Conservation (phyloP, 64 coral and sea anemone species). For the Porites lutea region DNA sequence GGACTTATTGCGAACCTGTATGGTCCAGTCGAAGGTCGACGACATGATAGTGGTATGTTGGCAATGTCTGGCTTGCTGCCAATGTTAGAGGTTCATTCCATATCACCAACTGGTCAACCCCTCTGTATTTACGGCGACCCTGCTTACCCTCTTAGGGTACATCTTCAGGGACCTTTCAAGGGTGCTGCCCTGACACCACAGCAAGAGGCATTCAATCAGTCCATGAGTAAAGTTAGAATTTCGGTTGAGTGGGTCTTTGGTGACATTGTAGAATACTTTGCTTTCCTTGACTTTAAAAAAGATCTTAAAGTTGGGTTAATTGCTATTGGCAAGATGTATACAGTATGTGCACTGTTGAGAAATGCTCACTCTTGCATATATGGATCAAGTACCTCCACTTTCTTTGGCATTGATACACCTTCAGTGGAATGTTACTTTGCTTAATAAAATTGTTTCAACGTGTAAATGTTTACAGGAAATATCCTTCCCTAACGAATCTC, state of each 20-base stretch:
- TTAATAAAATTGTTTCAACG: neutral
- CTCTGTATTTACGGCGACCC: neutral
- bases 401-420: conserved; percentile 9
- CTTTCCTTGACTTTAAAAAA: neutral
- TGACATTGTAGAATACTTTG: neutral
- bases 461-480: too few relatives aligned
- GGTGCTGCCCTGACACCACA: neutral
- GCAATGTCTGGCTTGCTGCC: conserved; percentile 2
- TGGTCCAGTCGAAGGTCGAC: neutral
- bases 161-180: too few relatives aligned
- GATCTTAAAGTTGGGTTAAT: neutral
- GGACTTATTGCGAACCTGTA: conserved; percentile 18
- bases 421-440: neutral
- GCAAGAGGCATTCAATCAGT: neutral
- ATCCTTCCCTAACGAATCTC: too few relatives aligned
- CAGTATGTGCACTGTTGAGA: neutral
- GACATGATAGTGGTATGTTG: conserved; percentile 30
- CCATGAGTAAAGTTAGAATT: neutral
- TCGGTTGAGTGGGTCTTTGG: neutral
- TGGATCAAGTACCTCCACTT: conserved; percentile 4
- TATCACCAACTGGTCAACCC: conserved; percentile 21
- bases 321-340: conserved; percentile 5
- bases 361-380: neutral
- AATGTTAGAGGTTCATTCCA: neutral
- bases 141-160: neutral